phyloP scores from a whole-genome alignment of 2,113 vertebrate species.

The Pantherophis guttatus region DNA sequence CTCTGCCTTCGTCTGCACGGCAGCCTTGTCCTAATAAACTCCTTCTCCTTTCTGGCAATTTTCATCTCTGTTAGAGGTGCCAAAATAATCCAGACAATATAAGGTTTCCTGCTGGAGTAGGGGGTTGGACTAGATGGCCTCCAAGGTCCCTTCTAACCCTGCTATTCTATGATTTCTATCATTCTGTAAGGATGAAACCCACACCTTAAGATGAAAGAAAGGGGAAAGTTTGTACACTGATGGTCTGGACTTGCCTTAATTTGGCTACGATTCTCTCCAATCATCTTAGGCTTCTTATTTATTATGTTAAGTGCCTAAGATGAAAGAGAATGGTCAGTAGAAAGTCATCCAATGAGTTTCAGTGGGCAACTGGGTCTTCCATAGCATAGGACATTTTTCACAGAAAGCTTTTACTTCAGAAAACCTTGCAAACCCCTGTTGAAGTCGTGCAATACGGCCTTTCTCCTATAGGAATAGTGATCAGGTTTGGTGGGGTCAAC shows the following conservation, averaged over 20 bases:
- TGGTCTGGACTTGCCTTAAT: neutral
- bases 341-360: neutral
- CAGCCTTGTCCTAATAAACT: no score
- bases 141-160: no score
- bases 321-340: neutral
- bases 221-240: neutral
- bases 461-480: neutral
- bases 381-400: no score
- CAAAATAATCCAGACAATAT: no score
- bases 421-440: neutral
- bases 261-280: neutral
- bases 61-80: no score
- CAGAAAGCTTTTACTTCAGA: neutral
- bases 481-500: neutral
- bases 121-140: no score
- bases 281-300: neutral
- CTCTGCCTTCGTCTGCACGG: no score
- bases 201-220: neutral
- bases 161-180: no score
- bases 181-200: neutral
- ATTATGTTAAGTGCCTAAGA: neutral
- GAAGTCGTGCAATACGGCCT: neutral
- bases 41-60: no score
- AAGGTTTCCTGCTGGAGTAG: no score
- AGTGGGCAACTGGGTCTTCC: no score